Evolutionary conservation across 1,140 invertebrate genomes (phyloP), one percentile per base, ranked within the genome.

Genomic region (Pogonomyrmex californicus): DNA sequence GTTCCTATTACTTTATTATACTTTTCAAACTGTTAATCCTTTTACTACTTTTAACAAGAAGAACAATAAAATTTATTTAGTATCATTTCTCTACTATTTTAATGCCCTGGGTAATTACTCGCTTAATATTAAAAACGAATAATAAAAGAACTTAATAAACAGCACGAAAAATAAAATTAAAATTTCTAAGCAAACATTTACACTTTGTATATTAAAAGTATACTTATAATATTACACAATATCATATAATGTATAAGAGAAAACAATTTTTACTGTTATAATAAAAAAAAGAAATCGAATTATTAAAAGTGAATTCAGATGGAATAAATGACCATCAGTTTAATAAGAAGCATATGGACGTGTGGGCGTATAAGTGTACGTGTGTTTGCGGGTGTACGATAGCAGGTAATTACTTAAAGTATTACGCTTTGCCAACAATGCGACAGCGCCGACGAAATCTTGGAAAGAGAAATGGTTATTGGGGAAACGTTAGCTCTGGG

Each of bases 391-490:
- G 17, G 41, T 66, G 54, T 7, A 12, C 36, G 10, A 68, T 81
- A 54, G 12, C 33, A 82, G 47, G 63, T 70, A 86, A 86, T 86
- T 82, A 86, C 66, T 87, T 83, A 83, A 75, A 70, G 49, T 73
- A 63, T 87, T 85, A 73, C 47, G 68, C 33, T 56, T 44, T n/a
- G 51, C 54, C 56, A 87, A 86, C 79, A 83, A 75, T 62, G 73
- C 60, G 82, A 78, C 73, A 76, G 60, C 60, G 73, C 30, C 82
- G 58, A 65, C 60, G 82, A 78, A 66, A 85, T 85, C 82, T 85
- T 66, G 82, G 82, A 78, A 78, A 78, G 82, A 85, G 82, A 85
- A 85, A 86, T 70, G 85, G 78, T 71, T 78, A 82, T 86, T 73
- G 79, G 65, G 33, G 66, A 85, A 83, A 44, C 78, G 78, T 83